phyloP scores from a whole-genome alignment of 2,888 invertebrate genomes.

The Alviniconcha strummeri region DNA sequence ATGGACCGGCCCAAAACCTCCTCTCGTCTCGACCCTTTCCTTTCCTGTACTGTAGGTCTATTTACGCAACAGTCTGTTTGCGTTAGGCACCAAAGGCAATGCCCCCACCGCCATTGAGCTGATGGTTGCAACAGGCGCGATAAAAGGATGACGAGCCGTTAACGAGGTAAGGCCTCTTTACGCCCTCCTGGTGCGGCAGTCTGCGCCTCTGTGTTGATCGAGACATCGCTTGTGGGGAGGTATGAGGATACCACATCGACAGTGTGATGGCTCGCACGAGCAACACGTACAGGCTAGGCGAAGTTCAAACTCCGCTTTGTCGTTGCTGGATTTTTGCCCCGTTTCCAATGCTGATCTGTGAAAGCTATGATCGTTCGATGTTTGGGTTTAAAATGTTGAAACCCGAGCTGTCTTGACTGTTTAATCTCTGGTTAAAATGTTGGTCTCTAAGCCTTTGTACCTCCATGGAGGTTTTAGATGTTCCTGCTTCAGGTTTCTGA shows the following conservation, averaged over 20 bases:
- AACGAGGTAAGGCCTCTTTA: slow-evolving; percentile 1
- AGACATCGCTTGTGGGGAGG: neutral
- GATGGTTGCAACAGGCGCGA: slow-evolving; percentile 19
- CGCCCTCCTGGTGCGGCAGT: neutral
- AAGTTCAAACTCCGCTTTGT: neutral
- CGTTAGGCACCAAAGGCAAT: no score
- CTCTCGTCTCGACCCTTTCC: no score
- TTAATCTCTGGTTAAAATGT: no score
- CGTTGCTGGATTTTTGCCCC: neutral
- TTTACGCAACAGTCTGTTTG: no score
- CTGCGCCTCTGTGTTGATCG: neutral
- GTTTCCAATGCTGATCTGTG: neutral
- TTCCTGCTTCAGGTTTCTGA: no score
- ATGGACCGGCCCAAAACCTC: no score
- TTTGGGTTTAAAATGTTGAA: neutral
- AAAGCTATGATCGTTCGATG: neutral
- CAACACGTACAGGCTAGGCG: neutral
- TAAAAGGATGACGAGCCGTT: slow-evolving; percentile 22
- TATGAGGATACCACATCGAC: neutral
- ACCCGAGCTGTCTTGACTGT: no score
- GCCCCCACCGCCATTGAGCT: neutral
- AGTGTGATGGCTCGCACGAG: neutral
- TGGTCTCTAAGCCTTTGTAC: no score
- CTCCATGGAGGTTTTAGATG: no score
- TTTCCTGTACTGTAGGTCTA: no score